Evolutionary conservation across 2,888 invertebrate genomes (phyloP), one percentile per base, ranked within the genome.

Genomic region (Liodrosophila aerea): DNA sequence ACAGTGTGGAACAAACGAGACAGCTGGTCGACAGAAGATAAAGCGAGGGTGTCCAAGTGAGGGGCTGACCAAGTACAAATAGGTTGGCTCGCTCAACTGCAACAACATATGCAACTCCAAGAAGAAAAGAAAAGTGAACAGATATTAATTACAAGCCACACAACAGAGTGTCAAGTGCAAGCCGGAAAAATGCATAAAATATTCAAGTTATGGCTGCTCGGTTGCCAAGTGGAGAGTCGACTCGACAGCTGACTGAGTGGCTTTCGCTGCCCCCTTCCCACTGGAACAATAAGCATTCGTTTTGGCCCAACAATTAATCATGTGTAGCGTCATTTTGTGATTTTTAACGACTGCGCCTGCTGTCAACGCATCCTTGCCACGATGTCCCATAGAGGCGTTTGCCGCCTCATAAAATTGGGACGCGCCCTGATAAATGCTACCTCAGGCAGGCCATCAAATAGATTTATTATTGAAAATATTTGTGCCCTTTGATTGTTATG

Each of bases 391-490:
- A 4, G 18, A 37, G 70, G 71, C 70, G 57, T 52, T 61, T 37
- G 62, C 45, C 58, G 49, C 57, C 56, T 46, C 71, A 70, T 71
- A 71, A 68, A 74, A 56, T 50, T 71, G 59, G 71, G 73, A 64
- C 72, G 70, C 64, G 70, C 73, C 73, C 60, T 67, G 67, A 73
- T 67, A 80, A 77, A 68, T 76, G 69, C 27, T 57, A 54, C 46
- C 60, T 43, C 43, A 36, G 53, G 54, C 66, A 64, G 65, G 44
- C 81, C 80, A 85, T 84, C 80, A 84, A 85, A 82, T 85, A 84
- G 84, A 84, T 86, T 85, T 86, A 85, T 85, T 85, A 85, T 86
- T 83, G 77, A 82, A 82, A 82, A 76, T 84, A 86, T 85, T 85
- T 80, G 64, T 69, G 70, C 64, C 59, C 64, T 62, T 69, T 71